phyloP scores from a whole-genome alignment of 2,797 vertebrate genomes.

The Cyclopterus lumpus region DNA sequence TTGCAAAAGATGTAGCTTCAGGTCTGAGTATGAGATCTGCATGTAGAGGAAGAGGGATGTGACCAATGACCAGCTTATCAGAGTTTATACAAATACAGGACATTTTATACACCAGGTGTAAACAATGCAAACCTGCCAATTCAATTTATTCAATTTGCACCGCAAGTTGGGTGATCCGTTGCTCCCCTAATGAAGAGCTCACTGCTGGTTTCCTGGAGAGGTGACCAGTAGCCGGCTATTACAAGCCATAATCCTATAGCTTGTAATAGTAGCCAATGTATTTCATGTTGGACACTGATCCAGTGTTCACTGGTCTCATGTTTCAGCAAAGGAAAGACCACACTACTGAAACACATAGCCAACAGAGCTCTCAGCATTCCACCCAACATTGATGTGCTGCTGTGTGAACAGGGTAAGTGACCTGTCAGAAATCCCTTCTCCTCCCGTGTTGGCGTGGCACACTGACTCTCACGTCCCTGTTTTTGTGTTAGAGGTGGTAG shows the following conservation, averaged over 20 bases:
- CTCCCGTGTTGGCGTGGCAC: neutral
- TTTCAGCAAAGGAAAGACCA: constrained; percentile 94
- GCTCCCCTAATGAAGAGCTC: too few relatives aligned
- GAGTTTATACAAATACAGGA: too few relatives aligned
- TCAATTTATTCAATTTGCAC: too few relatives aligned
- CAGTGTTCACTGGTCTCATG: neutral
- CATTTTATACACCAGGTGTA: too few relatives aligned
- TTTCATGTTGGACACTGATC: neutral
- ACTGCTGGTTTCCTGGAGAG: too few relatives aligned
- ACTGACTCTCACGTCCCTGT: neutral
- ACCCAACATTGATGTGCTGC: constrained; percentile 93
- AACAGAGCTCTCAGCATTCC: constrained; percentile 93
- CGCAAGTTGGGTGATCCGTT: too few relatives aligned
- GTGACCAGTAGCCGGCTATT: neutral
- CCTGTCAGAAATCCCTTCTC: neutral
- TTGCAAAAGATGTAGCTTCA: too few relatives aligned
- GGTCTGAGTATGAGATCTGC: too few relatives aligned
- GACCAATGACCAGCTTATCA: too few relatives aligned
- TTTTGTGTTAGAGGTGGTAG: constrained; percentile 87
- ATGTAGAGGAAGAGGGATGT: too few relatives aligned
- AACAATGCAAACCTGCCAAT: too few relatives aligned
- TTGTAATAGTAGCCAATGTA: neutral
- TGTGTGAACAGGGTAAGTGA: constrained; percentile 92
- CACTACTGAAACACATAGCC: constrained; percentile 93
- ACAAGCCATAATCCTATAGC: too few relatives aligned